Conservation (phyloP, 2,797 vertebrate species). For the Sebastes minor region DNA sequence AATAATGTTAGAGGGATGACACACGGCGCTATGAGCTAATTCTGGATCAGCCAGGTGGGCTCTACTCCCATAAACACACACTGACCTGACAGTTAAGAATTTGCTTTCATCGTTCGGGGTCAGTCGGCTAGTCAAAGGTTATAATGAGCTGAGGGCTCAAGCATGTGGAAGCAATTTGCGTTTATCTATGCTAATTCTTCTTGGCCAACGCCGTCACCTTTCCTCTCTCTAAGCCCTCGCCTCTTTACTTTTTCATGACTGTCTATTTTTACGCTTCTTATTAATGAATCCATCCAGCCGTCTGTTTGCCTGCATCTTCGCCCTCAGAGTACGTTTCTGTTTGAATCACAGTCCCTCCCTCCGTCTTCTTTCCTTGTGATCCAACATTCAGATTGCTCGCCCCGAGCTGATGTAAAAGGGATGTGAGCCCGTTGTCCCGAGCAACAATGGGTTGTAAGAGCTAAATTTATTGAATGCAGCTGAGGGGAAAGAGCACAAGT, state of each 20-base stretch:
- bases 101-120: slow-evolving; percentile 73
- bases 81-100: slow-evolving; percentile 71
- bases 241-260: slow-evolving; percentile 54
- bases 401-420: slow-evolving; percentile 9
- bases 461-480: slow-evolving; percentile 51
- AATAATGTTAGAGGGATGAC: slow-evolving; percentile 49
- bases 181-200: slow-evolving; percentile 28
- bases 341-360: neutral
- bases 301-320: slow-evolving; percentile 27
- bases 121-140: slow-evolving; percentile 70
- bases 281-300: slow-evolving; percentile 50
- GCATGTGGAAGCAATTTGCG: slow-evolving; percentile 43
- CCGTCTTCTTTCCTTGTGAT: slow-evolving; percentile 2
- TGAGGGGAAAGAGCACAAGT: slow-evolving; percentile 22
- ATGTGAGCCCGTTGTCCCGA: slow-evolving; percentile 25
- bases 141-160: slow-evolving; percentile 56
- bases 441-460: slow-evolving; percentile 23
- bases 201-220: neutral
- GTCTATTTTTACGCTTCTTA: slow-evolving; percentile 46
- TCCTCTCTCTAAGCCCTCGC: neutral
- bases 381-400: slow-evolving; percentile 1
- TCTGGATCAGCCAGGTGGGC: slow-evolving; percentile 72
- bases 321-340: neutral
- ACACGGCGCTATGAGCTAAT: slow-evolving; percentile 59
- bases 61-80: slow-evolving; percentile 1